Percentiles rank a stretch among this genome's conserved stretches.
phyloP scores from a whole-genome alignment of 2,888 invertebrate genomes.

The Tinea pellionella region DNA sequence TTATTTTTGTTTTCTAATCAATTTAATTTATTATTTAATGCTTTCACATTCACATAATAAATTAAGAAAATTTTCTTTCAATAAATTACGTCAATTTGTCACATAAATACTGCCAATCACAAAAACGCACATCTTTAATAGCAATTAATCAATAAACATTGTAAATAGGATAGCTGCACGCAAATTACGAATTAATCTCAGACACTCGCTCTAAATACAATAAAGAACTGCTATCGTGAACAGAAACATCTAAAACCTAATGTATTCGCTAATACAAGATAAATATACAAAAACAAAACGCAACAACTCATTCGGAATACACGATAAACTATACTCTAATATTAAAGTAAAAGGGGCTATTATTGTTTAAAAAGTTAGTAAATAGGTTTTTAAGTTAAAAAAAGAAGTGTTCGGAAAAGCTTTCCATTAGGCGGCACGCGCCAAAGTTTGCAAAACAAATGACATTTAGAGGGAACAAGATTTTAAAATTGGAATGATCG shows the following conservation, averaged over 20 bases:
- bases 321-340: background rate
- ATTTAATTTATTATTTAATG: too few species aligned
- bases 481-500: slow-evolving; percentile 12
- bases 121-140: background rate
- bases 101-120: background rate
- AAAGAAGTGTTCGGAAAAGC: slow-evolving; percentile 28
- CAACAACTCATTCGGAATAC: too few species aligned
- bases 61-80: background rate
- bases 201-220: background rate
- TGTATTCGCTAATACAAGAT: background rate
- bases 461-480: slow-evolving; percentile 52
- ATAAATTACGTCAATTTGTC: background rate
- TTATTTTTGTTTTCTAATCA: too few species aligned
- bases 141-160: background rate
- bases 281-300: background rate
- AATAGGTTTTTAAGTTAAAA: background rate
- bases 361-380: background rate
- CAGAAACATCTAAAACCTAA: background rate
- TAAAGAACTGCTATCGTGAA: background rate
- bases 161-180: background rate
- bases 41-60: too few species aligned
- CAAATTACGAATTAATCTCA: background rate
- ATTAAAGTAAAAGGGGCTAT: background rate
- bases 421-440: slow-evolving; percentile 58
- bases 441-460: slow-evolving; percentile 49